Base-by-base conservation (phyloP, 2,888 invertebrate species). In the Ormia ochracea region DNA sequence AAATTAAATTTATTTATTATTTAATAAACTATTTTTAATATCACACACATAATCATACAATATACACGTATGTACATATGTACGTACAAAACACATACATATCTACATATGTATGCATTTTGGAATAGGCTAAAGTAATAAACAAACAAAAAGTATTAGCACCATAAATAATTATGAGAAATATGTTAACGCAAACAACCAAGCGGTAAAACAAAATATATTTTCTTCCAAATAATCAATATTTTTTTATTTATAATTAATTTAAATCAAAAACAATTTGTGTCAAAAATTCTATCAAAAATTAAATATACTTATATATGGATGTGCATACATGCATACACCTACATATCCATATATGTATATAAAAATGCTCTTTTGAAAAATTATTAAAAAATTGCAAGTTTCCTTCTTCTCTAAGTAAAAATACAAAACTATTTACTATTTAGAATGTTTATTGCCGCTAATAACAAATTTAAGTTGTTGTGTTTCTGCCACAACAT, bases 151-250 rank as follows among this genome's bases (percentile, higher is more conserved):
- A 12, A 43, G 4, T 14, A 9, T 31, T 28, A 6, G 2, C 4
- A n/a, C 12, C 2, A 45, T 21, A 12, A 4, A 14, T 31, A 52
- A 28, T 56, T 31, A 19, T 38, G 48, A 23, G 33, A 48, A 26
- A 43, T 12, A n/a, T 33, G 14, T 23, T 14, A 28, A 9, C 14
- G 5, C 12, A 14, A 17, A 33, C 26, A 23, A 33, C 7, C 36
- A n/a, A 28, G 63, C 73, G 73, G 56, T 45, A 43, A 54, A 41
- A 52, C 38, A 50, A 38, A 23, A 43, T 14, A 48, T 2, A 69
- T 19, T 36, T 23, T 43, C 12, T 28, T 10, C 2, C n/a, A 33
- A 45, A 36, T 33, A 33, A 45, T 19, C 36, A 45, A 45, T 41
- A 23, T 21, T 36, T 58, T 58, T 45, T 45, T 14, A n/a, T 33